These are phyloP conservation scores for Leptopilina clavipes DNA, from an alignment of 1,140 invertebrate genomes.

Conservation along the genomic window DNA sequence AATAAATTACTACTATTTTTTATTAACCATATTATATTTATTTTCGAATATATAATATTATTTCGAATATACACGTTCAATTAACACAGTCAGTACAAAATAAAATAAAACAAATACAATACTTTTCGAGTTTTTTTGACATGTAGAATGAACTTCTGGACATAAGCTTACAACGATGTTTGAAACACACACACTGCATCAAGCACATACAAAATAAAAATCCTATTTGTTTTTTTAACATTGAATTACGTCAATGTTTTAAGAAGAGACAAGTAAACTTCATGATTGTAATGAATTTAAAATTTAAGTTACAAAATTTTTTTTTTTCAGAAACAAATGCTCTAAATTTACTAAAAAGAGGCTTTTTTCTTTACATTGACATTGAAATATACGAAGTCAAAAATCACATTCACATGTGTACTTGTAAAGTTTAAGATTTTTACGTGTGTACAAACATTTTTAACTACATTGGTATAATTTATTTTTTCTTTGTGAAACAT, in stretches of 20 bases:
- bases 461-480: constrained; percentile 4
- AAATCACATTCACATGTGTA: constrained; percentile 8
- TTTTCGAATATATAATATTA: too few relatives aligned
- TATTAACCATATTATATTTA: too few relatives aligned
- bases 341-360: not conserved
- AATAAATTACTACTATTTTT: too few relatives aligned
- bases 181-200: not conserved
- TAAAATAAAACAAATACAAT: constrained; percentile 61
- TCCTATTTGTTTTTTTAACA: constrained; percentile 13
- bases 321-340: not conserved
- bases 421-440: not conserved
- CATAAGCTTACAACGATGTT: constrained; percentile 40
- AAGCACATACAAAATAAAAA: constrained; percentile 11
- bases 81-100: constrained; percentile 61
- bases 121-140: constrained; percentile 51
- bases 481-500: not conserved
- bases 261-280: not conserved
- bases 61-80: constrained; percentile 60
- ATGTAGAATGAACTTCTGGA: constrained; percentile 42
- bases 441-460: constrained; percentile 3
- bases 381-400: not conserved
- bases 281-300: not conserved
- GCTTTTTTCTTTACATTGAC: not conserved
- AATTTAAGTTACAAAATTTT: not conserved
- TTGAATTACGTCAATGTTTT: not conserved